Conservation (phyloP, 2,888 invertebrate species). For the Pollenia amentaria region DNA sequence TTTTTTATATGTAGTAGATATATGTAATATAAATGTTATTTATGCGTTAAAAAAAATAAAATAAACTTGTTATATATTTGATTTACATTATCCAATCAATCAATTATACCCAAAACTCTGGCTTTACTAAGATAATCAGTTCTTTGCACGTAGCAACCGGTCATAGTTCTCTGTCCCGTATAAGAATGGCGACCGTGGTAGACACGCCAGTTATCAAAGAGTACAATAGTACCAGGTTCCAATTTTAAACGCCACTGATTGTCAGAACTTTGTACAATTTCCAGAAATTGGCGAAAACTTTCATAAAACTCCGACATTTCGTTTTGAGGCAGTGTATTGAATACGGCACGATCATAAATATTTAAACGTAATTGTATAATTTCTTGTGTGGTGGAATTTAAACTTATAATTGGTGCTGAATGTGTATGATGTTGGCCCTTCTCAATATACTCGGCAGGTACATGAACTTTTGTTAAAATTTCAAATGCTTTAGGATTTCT, state of each 20-base stretch:
- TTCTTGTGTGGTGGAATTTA: conserved; percentile 86
- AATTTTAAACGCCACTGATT: conserved; percentile 87
- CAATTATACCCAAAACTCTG: conserved; percentile 85
- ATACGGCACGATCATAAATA: conserved; percentile 89
- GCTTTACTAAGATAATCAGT: conserved; percentile 89
- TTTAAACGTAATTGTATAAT: conserved; percentile 89
- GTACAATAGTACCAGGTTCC: conserved; percentile 89
- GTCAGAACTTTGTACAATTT: conserved; percentile 85
- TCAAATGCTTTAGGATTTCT: conserved; percentile 86
- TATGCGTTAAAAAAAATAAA: neutral
- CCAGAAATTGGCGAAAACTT: conserved; percentile 86
- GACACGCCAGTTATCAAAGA: conserved; percentile 92
- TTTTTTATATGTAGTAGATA: neutral
- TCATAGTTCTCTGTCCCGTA: conserved; percentile 88
- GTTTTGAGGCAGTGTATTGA: conserved; percentile 85
- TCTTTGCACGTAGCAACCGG: conserved; percentile 90
- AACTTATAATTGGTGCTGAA: conserved; percentile 87
- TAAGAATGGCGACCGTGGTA: conserved; percentile 90
- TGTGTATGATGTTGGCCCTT: conserved; percentile 86
- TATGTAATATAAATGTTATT: too few species aligned
- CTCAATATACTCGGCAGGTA: conserved; percentile 89
- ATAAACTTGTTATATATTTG: neutral
- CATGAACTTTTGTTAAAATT: conserved; percentile 86
- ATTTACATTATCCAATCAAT: conserved; percentile 67
- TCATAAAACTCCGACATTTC: conserved; percentile 87